Evolutionary conservation across 2,113 vertebrate genomes (phyloP).

Genomic region (Malurus alboscapulatus): DNA sequence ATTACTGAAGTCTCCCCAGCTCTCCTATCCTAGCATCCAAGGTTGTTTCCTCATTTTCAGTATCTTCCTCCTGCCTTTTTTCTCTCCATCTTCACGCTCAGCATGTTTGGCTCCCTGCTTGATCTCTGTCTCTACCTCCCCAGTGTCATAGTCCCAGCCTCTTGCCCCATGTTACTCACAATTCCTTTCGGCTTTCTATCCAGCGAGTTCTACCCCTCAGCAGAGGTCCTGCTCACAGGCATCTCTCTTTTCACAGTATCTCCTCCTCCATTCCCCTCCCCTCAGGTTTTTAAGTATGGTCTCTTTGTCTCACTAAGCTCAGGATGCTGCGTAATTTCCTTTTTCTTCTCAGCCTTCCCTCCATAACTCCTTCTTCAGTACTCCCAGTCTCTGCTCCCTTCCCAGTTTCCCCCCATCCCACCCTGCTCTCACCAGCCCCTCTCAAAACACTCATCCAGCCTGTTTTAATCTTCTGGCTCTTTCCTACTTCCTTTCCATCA

Average conservation of each 20-base stretch:
- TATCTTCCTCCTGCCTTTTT: not conserved
- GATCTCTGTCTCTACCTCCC: not conserved
- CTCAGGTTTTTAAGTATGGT: not conserved
- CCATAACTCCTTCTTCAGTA: not conserved
- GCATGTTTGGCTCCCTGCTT: not conserved
- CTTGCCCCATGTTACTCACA: not conserved
- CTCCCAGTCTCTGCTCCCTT: not conserved
- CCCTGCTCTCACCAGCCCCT: not conserved
- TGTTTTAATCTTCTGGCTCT: not conserved
- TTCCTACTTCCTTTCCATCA: not conserved
- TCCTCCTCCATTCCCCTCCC: not conserved
- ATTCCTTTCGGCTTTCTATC: not conserved
- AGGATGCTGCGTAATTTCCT: not conserved
- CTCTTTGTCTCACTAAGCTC: not conserved
- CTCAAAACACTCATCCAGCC: not conserved
- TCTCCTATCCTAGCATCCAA: not conserved
- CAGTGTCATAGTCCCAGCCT: not conserved
- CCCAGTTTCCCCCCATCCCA: not conserved
- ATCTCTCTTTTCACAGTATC: not conserved
- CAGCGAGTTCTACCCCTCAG: not conserved
- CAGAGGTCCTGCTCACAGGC: not conserved
- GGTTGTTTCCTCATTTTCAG: not conserved
- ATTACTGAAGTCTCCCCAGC: fast-evolving
- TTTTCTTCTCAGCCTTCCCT: not conserved
- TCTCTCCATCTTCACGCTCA: not conserved